Evolutionary conservation across 2,113 vertebrate genomes (phyloP).

Genomic region (Gopherus flavomarginatus): DNA sequence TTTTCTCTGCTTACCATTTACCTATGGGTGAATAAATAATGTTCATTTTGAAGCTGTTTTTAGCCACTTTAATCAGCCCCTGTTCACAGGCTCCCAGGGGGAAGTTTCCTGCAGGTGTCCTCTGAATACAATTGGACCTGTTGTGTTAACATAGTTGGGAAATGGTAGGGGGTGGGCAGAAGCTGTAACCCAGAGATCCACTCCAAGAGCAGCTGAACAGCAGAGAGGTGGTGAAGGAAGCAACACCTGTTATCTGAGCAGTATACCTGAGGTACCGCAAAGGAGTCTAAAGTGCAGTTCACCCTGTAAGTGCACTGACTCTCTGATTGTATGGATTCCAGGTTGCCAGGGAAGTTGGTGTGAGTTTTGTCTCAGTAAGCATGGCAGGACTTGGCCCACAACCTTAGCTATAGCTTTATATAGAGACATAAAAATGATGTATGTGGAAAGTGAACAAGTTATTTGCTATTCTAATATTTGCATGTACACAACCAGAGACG

Average conservation of each 20-base stretch:
- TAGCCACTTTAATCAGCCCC: background rate
- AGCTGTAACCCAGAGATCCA: background rate
- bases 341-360: background rate
- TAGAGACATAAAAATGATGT: background rate
- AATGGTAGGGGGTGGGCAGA: background rate
- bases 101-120: background rate
- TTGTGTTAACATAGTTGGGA: background rate
- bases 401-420: background rate
- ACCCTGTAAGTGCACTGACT: background rate
- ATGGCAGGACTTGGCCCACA: background rate
- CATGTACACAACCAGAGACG: background rate
- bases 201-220: background rate
- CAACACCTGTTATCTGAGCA: rapidly evolving
- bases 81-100: background rate
- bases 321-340: background rate
- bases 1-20: background rate
- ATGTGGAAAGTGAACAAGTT: background rate
- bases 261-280: background rate
- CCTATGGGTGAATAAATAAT: background rate
- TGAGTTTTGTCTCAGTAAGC: background rate
- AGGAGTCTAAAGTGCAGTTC: background rate
- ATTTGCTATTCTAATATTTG: background rate
- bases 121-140: background rate
- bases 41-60: background rate
- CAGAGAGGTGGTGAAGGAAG: background rate